Evolutionary conservation across 2,113 vertebrate species (phyloP), one percentile per base, ranked within the genome.

Genomic region (Ariopsis seemanni): DNA sequence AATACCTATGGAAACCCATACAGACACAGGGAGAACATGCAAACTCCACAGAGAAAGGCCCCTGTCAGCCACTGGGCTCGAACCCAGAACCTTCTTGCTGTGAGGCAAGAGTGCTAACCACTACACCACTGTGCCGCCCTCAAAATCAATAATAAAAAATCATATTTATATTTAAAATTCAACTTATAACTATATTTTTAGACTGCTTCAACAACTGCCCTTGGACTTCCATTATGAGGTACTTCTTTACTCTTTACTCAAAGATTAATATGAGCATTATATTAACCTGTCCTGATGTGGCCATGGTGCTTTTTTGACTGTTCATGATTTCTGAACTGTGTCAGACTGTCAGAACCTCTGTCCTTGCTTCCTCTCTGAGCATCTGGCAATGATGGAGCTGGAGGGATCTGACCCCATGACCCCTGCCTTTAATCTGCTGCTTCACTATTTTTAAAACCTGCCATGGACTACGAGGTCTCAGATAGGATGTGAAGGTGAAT

Each of bases 401-500:
- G 11, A 52, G 50, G 53, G 15, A 30, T 86, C 55, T 86, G 80
- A 85, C 53, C 80, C 22, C 27, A 65, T 74, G 74, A 65, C 86
- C 67, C 67, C 55, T 74, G 72, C 52, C 83, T 63, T 74, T 65
- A 42, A 69, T 87, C 53, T 67, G 82, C 60, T n/a, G 57, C n/a
- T 74, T 18, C 57, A 22, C 27, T 82, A 85, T 67, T 62, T 34
- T 77, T 78, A 69, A 71, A 69, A 71, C 63, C 63, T 84, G 62
- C 52, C 1, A 5, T 30, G 34, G 82, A 30, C 82, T 55, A 30
- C 11, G 63, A 84, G 48, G 69, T 78, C 71, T 57, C 34, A 52
- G 77, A 86, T 25, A 82, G 50, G 75, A 80, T n/a, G 53, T 79
- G 63, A 71, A 14, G 74, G 72, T 83, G 63, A 86, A 83, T 78